Percentiles rank a stretch among this genome's conserved stretches.
Evolutionary conservation across 2,888 invertebrate genomes (phyloP).

Genomic region (Caenorhabditis drosophilae): DNA sequence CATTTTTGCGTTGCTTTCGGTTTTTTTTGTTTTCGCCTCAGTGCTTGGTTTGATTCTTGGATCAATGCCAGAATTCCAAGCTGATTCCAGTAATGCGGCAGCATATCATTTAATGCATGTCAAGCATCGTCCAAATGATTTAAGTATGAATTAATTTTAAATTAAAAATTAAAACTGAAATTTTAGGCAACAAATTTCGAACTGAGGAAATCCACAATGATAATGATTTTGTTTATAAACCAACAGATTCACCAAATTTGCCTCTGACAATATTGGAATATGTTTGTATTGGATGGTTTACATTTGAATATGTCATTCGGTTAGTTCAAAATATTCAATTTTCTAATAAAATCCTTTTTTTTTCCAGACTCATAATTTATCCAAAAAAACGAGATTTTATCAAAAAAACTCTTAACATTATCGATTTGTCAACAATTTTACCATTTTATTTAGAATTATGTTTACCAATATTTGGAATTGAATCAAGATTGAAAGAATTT

Average conservation of each 20-base stretch:
- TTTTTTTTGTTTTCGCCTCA: constrained; percentile 66
- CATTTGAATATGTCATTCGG: constrained; percentile 62
- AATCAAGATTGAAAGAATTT: constrained; percentile 62
- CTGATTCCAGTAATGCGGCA: constrained; percentile 57
- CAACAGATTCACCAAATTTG: constrained; percentile 60
- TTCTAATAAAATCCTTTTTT: too few species aligned
- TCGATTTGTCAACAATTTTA: constrained; percentile 66
- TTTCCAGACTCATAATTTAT: too few species aligned
- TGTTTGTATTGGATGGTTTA: constrained; percentile 68
- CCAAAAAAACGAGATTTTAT: constrained; percentile 58
- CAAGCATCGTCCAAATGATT: constrained; percentile 35
- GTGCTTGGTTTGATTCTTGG: constrained; percentile 65
- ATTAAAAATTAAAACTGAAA: neutral
- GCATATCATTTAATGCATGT: constrained; percentile 62
- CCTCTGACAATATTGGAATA: constrained; percentile 60
- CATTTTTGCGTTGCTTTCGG: constrained; percentile 61
- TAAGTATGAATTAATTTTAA: constrained; percentile 7
- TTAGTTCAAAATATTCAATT: too few species aligned
- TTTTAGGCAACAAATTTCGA: constrained; percentile 32
- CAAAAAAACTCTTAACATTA: constrained; percentile 60
- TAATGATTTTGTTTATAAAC: constrained; percentile 45
- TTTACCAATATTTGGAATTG: constrained; percentile 56
- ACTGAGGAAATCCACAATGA: constrained; percentile 23
- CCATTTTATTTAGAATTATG: constrained; percentile 67
- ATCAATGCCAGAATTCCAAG: constrained; percentile 68